These are phyloP conservation scores for Saiga tatarica DNA, from an alignment of 2,113 vertebrate species.

Conservation along the genomic window DNA sequence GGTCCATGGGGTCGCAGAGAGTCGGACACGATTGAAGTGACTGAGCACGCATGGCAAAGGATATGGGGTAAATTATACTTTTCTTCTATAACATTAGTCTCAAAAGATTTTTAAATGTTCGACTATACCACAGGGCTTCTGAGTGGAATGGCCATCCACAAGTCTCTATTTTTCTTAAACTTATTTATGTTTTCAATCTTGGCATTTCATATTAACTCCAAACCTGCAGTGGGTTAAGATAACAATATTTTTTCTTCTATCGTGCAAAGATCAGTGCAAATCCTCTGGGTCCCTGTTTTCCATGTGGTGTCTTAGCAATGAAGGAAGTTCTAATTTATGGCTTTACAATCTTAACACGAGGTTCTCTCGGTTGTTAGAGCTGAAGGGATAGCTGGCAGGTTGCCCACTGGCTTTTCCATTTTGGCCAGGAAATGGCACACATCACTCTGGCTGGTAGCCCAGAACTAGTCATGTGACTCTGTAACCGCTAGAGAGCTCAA, in stretches of 20 bases:
- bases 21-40: background rate
- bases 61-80: background rate
- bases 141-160: background rate
- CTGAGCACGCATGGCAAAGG: background rate
- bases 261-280: background rate
- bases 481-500: background rate
- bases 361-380: background rate
- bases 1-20: rapidly evolving
- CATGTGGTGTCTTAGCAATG: background rate
- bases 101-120: background rate
- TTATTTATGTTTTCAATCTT: background rate
- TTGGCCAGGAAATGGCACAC: background rate
- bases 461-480: background rate
- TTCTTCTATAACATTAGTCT: background rate
- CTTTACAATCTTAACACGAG: background rate
- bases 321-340: background rate
- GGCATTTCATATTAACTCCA: background rate
- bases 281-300: background rate
- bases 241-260: background rate
- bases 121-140: background rate
- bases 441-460: background rate
- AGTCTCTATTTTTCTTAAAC: background rate
- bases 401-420: background rate
- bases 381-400: background rate
- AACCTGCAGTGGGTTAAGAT: background rate